Evolutionary conservation across 2,797 vertebrate genomes (phyloP).

Genomic region (Cuculus canorus): DNA sequence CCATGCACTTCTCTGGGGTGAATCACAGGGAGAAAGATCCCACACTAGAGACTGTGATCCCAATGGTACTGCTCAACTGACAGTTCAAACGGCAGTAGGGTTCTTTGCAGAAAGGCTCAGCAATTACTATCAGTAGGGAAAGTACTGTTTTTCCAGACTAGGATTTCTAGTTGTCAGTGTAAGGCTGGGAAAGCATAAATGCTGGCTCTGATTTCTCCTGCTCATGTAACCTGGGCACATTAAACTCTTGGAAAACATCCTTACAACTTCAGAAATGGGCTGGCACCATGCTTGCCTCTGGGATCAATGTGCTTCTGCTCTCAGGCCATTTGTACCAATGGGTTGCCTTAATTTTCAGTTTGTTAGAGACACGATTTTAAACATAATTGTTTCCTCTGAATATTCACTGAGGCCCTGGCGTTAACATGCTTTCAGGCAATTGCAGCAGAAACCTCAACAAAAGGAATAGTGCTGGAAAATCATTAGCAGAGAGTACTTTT

Average conservation of each 20-base stretch:
- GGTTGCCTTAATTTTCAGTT: slow-evolving; percentile 14
- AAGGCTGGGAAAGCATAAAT: background rate
- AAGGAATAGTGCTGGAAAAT: slow-evolving; percentile 1
- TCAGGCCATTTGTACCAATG: background rate
- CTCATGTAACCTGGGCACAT: background rate
- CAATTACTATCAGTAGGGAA: background rate
- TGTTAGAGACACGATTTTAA: slow-evolving; percentile 7
- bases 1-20: background rate
- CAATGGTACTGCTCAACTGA: background rate
- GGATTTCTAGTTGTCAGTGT: background rate
- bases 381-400: background rate
- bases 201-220: background rate
- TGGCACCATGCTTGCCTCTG: background rate
- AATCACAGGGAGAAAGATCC: background rate
- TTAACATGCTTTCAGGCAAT: background rate
- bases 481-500: slow-evolving; percentile 4
- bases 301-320: background rate
- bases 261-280: background rate
- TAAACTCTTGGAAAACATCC: background rate
- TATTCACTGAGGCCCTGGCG: background rate
- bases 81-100: background rate
- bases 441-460: background rate
- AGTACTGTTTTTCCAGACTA: background rate
- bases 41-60: background rate
- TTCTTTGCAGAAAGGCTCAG: background rate